Evolutionary conservation across 2,888 invertebrate species (phyloP).

Genomic region (Amorpha juglandis): DNA sequence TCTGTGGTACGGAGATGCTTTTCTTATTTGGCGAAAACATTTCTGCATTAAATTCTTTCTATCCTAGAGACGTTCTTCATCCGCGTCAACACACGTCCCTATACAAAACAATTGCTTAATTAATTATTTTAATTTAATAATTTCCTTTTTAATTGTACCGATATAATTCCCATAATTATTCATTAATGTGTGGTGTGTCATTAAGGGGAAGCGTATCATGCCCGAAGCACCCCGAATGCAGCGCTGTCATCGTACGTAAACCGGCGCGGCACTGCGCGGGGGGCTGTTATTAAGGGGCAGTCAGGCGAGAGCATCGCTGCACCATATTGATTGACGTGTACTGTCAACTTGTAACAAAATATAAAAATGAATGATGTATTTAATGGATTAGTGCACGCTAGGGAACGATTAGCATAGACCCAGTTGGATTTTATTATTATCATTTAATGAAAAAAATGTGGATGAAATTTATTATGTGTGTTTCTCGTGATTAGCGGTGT

Average conservation of each 20-base stretch:
- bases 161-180: slow-evolving; percentile 47
- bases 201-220: slow-evolving; percentile 20
- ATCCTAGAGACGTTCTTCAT: neutral
- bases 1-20: no score
- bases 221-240: slow-evolving; percentile 32
- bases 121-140: no score
- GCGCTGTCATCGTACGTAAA: slow-evolving; percentile 55
- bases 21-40: neutral
- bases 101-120: no score
- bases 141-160: slow-evolving; percentile 40
- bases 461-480: neutral
- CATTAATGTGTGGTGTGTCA: slow-evolving; percentile 38
- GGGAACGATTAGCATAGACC: slow-evolving; percentile 28
- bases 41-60: neutral
- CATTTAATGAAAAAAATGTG: neutral
- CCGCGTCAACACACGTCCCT: neutral
- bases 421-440: slow-evolving; percentile 12
- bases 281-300: slow-evolving; percentile 23
- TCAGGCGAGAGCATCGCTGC: slow-evolving; percentile 34
- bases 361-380: slow-evolving; percentile 33
- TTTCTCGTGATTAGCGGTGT: no score
- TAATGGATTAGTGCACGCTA: slow-evolving; percentile 30
- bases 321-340: slow-evolving; percentile 53
- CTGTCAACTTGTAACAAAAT: slow-evolving; percentile 39
- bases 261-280: slow-evolving; percentile 42